Evolutionary conservation across 2,797 vertebrate species (phyloP), one percentile per base, ranked within the genome.

Genomic region (Arctocebus calabarensis): DNA sequence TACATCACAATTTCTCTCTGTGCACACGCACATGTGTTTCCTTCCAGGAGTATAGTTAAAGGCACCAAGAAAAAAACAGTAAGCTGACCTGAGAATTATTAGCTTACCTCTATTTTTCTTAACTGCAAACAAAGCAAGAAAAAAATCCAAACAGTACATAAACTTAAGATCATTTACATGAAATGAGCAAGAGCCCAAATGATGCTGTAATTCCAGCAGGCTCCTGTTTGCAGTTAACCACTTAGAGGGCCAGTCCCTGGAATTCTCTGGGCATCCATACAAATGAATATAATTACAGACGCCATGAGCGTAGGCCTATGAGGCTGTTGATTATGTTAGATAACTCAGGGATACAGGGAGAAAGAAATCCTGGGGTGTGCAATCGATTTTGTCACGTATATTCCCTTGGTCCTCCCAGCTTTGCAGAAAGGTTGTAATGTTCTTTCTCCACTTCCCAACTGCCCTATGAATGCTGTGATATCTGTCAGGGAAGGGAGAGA

Each of bases 201-300:
- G 88, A 78, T 25, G 25, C 57, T 92, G n/a, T 64, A 68, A 87
- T 81, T 89, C 88, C 73, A 75, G 62, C 27, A 57, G 70, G 74
- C 59, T 91, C 77, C 73, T 89, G 79, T 84, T 84, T 84, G 70
- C 40, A 68, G 74, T 75, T 79, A 96, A 59, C 88, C 86, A 84
- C 90, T 94, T 79, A 57, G n/a, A 83, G 52, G 89, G 84, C 77
- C 77, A 70, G 5, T 95, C 91, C 29, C 62, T 57, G 55, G 86
- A 92, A 96, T 84, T 96, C 94, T 87, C 84, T 29, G 59, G 64
- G 68, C 78, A 70, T 66, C 70, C 84, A 88, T 78, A 91, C 87
- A 96, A 95, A 93, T 85, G 89, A 95, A 95, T 70, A 88, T 95
- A 96, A 96, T 94, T 88, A 96, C 92, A 97, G 92, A 82, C 75